phyloP scores from a whole-genome alignment of 2,113 vertebrate species.

The Misgurnus mizolepis region DNA sequence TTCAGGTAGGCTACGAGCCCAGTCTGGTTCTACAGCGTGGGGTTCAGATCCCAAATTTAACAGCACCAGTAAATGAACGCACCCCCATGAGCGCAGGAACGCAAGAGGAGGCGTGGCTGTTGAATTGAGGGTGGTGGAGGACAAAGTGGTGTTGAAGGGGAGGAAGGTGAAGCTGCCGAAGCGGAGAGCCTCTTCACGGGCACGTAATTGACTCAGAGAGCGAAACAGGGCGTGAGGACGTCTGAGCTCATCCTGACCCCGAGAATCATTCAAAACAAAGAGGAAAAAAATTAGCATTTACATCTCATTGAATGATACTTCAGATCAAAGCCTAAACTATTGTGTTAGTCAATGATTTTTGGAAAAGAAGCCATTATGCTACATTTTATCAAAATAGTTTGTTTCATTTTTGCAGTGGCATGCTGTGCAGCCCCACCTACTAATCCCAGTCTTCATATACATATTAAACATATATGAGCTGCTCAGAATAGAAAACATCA shows the following conservation, averaged over 20 bases:
- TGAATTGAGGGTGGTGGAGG: conserved; percentile 33
- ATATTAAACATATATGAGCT: too few species aligned
- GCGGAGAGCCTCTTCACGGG: conserved; percentile 70
- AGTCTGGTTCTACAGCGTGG: conserved; percentile 56
- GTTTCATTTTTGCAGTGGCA: too few species aligned
- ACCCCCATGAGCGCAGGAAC: conserved; percentile 76
- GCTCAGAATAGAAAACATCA: too few species aligned
- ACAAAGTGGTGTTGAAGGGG: conserved; percentile 60
- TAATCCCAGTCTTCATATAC: too few species aligned
- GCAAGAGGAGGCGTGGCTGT: conserved; percentile 61
- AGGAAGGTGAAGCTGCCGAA: conserved; percentile 70
- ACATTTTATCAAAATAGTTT: too few species aligned
- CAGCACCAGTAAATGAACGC: conserved; percentile 70
- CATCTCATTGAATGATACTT: too few species aligned
- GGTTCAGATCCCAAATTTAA: conserved; percentile 66
- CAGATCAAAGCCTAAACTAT: too few species aligned
- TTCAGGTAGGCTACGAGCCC: conserved; percentile 62
- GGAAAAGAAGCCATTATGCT: too few species aligned
- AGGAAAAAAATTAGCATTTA: neutral
- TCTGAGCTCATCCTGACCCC: neutral
- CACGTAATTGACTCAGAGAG: conserved; percentile 65
- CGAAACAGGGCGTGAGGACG: conserved; percentile 57
- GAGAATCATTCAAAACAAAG: neutral
- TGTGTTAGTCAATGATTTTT: too few species aligned
- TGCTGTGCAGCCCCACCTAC: too few species aligned